Evolutionary conservation across 2,113 vertebrate genomes (phyloP).

Genomic region (Actenoides lindsayi): DNA sequence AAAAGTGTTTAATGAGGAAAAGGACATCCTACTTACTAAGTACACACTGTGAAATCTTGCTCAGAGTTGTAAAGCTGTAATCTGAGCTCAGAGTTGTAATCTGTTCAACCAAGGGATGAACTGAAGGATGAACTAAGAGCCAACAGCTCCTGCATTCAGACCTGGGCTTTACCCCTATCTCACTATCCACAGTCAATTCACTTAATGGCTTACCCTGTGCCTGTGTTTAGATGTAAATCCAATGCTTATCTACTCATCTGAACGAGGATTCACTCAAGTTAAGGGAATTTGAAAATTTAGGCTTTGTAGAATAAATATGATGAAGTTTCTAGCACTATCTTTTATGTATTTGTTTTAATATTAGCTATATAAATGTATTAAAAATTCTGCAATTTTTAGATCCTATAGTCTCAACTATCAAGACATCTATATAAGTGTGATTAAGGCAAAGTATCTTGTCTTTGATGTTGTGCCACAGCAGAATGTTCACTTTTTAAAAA

Average conservation of each 20-base stretch:
- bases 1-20: background rate
- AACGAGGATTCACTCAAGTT: background rate
- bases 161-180: background rate
- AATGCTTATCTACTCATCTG: background rate
- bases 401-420: background rate
- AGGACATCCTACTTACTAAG: background rate
- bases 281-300: background rate
- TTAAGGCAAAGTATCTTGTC: background rate
- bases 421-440: background rate
- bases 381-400: background rate
- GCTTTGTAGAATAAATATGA: background rate
- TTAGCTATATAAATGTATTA: background rate
- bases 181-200: background rate
- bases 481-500: background rate
- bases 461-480: background rate
- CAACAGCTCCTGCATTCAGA: background rate
- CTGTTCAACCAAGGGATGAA: background rate
- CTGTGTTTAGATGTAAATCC: background rate
- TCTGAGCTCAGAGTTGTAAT: too few species aligned
- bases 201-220: background rate
- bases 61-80: background rate
- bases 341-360: background rate
- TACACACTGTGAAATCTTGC: background rate
- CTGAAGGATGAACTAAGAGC: background rate
- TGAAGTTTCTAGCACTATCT: background rate